phyloP scores from a whole-genome alignment of 2,113 vertebrate genomes.

The Origma solitaria region DNA sequence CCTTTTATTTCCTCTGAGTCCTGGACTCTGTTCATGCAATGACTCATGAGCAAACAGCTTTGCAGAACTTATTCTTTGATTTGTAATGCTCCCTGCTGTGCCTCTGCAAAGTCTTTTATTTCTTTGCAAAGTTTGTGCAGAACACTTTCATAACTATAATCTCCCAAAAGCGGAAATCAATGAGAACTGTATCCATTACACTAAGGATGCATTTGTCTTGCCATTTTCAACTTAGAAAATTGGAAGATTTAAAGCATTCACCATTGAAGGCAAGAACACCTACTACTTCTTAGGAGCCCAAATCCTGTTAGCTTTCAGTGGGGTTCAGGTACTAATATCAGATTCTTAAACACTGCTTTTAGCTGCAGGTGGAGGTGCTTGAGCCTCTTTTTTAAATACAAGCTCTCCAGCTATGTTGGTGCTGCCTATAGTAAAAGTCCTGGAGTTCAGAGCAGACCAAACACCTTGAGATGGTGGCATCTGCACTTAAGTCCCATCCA shows the following conservation, averaged over 20 bases:
- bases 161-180: background rate
- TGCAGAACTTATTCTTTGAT: constrained; percentile 50
- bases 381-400: background rate
- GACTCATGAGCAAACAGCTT: constrained; percentile 61
- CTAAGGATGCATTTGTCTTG: background rate
- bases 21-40: constrained; percentile 51
- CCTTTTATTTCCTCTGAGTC: constrained; percentile 47
- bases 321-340: background rate
- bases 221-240: background rate
- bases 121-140: constrained; percentile 20
- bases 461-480: background rate
- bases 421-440: background rate
- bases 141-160: constrained; percentile 13
- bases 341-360: background rate
- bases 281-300: background rate
- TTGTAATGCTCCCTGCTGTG: constrained; percentile 50
- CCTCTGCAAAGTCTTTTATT: constrained; percentile 31
- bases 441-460: background rate
- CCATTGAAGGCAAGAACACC: background rate
- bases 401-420: background rate
- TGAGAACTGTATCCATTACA: background rate
- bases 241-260: background rate
- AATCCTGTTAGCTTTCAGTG: background rate
- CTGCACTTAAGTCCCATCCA: background rate
- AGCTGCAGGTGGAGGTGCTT: background rate